Conservation (phyloP, 2,113 vertebrate genomes). For the Genyomyrus donnyi region DNA sequence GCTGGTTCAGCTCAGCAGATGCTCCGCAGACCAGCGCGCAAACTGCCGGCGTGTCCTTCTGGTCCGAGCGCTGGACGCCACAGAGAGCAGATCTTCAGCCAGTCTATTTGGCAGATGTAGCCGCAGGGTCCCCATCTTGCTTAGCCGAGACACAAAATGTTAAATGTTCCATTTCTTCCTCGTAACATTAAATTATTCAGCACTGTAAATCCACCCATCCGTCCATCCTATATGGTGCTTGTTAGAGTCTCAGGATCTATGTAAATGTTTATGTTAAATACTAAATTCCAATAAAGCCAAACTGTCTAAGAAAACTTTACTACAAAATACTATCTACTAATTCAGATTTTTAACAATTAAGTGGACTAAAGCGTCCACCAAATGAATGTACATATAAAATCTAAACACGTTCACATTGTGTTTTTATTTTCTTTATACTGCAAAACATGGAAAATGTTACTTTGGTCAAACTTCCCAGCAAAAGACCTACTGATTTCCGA, state of each 20-base stretch:
- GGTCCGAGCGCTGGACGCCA: constrained; percentile 21
- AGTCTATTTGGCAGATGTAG: constrained; percentile 16
- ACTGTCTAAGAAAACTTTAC: background rate
- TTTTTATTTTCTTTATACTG: background rate
- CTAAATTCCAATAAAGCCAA: constrained; percentile 13
- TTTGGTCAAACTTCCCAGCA: background rate
- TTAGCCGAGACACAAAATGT: constrained; percentile 31
- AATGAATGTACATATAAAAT: background rate
- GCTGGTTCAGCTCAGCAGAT: constrained; percentile 29
- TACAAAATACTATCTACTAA: background rate
- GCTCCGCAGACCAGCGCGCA: constrained; percentile 34
- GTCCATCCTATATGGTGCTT: background rate
- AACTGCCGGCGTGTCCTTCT: constrained; percentile 21
- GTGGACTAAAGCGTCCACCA: background rate
- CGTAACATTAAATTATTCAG: constrained; percentile 22
- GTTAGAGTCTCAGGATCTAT: background rate
- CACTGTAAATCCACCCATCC: constrained; percentile 18
- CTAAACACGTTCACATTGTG: background rate
- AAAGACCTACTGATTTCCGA: background rate
- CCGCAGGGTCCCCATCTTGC: constrained; percentile 18
- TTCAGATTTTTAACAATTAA: background rate
- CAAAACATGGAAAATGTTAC: background rate
- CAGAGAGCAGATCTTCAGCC: constrained; percentile 21
- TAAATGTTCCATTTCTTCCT: constrained; percentile 21
- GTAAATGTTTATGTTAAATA: background rate